Base-by-base conservation (phyloP, 2,888 invertebrate species). In the Diplazon laetatorius region DNA sequence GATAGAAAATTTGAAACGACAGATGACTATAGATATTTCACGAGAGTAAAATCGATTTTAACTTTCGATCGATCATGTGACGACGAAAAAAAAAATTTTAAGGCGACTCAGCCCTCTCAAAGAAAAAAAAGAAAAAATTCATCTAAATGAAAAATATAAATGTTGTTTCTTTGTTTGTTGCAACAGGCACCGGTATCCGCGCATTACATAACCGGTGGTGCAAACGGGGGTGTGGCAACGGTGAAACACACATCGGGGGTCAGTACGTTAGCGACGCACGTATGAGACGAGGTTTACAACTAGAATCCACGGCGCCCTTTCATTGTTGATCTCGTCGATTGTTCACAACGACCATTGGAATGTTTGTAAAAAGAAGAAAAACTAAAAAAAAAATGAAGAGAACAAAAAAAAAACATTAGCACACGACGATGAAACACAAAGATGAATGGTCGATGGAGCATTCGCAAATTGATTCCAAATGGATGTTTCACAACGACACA, bases 261-360 rank as follows among this genome's bases (percentile, higher is more conserved):
- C 65, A 94, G 93, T 77, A 93, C 94, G 59, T 92, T 94, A 89
- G 94, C 94, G 82, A 94, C 94, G 88, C 94, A 94, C 88, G 94
- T 94, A 92, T 94, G 93, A 93, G 90, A 88, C 85, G 81, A 85
- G 89, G 87, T 86, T 84, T 85, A 85, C 82, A 87, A 89, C 86
- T 90, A 90, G 90, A 89, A 86, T 84, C 85, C 65, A 78, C 62
- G 73, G 75, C 68, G 72, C 68, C 70, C 2, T 6, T 2, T 75
- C 57, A 63, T 73, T 65, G 66, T 71, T 14, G 68, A 76, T 65
- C 30, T 75, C 30, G 71, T 69, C 62, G 44, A 25, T n/a, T 2
- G 35, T 50, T 72, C 63, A 68, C 44, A 50, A 16, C 78, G 46
- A 55, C 46, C 22, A 65, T 65, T 55, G 65, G 72, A 59, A 57